A percentile compares a stretch with the other conserved stretches of the same genome.
phyloP scores from a whole-genome alignment of 2,113 vertebrate genomes.

The Hippocampus zosterae region DNA sequence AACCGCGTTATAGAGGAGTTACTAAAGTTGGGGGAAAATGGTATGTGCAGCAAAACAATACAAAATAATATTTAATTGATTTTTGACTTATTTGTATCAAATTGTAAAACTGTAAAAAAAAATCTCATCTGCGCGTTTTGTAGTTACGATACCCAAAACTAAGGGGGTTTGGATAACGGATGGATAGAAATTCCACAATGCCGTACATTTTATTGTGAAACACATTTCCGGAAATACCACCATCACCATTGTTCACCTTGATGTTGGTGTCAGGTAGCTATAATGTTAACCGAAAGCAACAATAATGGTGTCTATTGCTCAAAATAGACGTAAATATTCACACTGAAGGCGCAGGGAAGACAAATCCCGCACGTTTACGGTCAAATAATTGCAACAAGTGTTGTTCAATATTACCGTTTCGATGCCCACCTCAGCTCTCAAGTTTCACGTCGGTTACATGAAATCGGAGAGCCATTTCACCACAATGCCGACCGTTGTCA shows the following conservation, averaged over 20 bases:
- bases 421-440: conserved; percentile 1
- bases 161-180: no score
- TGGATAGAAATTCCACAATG: neutral
- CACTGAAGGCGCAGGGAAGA: conserved; percentile 8
- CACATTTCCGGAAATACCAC: conserved; percentile 8
- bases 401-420: neutral
- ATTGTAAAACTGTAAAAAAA: no score
- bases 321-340: conserved; percentile 27
- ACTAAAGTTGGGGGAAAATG: no score
- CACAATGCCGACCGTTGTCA: conserved; percentile 58
- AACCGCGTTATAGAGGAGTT: no score
- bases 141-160: neutral
- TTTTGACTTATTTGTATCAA: no score
- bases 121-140: neutral
- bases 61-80: no score
- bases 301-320: conserved; percentile 28
- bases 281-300: conserved; percentile 29
- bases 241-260: conserved; percentile 4
- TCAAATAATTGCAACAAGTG: neutral
- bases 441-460: conserved; percentile 32
- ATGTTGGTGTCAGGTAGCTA: neutral
- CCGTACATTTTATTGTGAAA: conserved; percentile 30
- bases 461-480: conserved; percentile 36
- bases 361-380: neutral
- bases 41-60: no score